phyloP scores from a whole-genome alignment of 2,113 vertebrate genomes.

The Chamaea fasciata region DNA sequence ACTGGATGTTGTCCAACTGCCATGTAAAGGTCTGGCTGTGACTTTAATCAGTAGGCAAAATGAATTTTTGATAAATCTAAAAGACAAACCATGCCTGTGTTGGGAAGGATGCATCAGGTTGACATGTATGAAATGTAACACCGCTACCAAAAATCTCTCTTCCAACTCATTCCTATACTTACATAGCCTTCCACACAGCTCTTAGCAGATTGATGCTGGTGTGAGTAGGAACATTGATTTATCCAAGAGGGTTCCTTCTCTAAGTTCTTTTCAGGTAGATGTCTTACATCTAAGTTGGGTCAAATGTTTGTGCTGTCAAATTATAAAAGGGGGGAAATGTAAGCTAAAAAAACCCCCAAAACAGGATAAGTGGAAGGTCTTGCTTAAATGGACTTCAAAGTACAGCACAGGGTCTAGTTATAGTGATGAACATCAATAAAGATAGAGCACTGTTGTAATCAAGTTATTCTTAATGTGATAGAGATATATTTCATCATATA shows the following conservation, averaged over 20 bases:
- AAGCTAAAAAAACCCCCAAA: background rate
- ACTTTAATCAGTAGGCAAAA: background rate
- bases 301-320: background rate
- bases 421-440: background rate
- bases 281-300: background rate
- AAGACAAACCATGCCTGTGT: background rate
- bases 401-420: background rate
- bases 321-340: background rate
- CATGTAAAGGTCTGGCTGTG: background rate
- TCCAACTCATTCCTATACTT: background rate
- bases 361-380: accelerated
- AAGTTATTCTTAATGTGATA: background rate
- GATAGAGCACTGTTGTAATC: background rate
- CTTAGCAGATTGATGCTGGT: background rate
- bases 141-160: background rate
- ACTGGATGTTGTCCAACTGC: background rate
- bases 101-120: background rate
- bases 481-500: background rate
- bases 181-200: background rate
- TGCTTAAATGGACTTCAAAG: background rate
- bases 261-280: background rate
- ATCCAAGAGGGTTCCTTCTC: background rate
- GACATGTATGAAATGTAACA: background rate
- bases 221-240: background rate
- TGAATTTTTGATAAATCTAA: background rate